phyloP scores from a whole-genome alignment of 1,140 invertebrate genomes.

The Choristoneura fumiferana region DNA sequence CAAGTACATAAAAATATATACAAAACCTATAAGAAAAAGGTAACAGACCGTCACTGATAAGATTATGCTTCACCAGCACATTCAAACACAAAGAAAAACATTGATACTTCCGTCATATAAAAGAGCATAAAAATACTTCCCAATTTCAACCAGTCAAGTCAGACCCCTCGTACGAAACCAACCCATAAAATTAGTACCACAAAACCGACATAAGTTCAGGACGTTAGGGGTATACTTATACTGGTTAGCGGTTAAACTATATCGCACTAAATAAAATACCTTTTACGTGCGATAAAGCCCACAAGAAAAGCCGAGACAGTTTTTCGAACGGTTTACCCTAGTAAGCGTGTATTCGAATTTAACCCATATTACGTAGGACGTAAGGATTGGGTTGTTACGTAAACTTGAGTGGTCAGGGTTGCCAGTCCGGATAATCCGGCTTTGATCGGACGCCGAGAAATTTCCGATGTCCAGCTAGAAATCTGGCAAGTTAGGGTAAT shows the following conservation, averaged over 20 bases:
- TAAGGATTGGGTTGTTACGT: background rate
- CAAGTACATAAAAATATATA: background rate
- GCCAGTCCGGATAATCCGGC: background rate
- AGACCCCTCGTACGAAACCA: background rate
- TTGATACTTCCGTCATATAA: constrained; percentile 16
- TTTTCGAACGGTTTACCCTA: constrained; percentile 20
- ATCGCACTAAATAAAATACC: constrained; percentile 38
- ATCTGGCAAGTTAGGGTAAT: constrained; percentile 1
- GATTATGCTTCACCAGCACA: constrained; percentile 1
- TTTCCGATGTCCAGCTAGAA: background rate
- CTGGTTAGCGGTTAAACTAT: constrained; percentile 22
- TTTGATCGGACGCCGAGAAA: background rate
- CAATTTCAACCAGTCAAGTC: background rate
- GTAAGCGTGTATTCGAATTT: constrained; percentile 10
- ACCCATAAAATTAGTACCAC: background rate
- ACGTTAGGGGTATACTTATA: constrained; percentile 18
- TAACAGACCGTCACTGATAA: constrained; percentile 11
- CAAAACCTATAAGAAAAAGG: background rate
- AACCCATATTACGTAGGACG: constrained; percentile 21
- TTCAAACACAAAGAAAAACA: constrained; percentile 10
- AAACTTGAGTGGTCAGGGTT: background rate
- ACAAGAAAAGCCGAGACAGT: constrained; percentile 34
- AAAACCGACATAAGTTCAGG: background rate
- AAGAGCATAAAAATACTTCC: constrained; percentile 14
- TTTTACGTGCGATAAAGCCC: constrained; percentile 37